Percentiles rank a stretch among this genome's conserved stretches.
phyloP scores from a whole-genome alignment of 2,113 vertebrate genomes.

The Phasianus colchicus region DNA sequence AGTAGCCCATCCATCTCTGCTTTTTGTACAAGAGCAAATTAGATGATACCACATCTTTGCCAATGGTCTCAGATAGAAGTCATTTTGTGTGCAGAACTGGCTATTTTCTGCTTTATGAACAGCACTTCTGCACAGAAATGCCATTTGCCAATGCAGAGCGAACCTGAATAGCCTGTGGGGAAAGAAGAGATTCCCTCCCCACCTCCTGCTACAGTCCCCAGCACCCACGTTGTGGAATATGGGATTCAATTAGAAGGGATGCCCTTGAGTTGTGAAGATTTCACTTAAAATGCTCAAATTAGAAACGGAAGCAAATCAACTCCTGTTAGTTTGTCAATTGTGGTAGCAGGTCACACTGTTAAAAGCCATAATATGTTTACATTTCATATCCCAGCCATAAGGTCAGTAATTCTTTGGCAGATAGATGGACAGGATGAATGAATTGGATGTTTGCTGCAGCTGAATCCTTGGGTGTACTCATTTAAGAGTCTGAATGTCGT shows the following conservation, averaged over 20 bases:
- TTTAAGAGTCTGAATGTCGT: neutral
- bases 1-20: neutral
- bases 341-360: neutral
- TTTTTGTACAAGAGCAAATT: neutral
- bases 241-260: neutral
- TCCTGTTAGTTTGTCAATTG: neutral
- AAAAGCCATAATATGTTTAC: neutral
- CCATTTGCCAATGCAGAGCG: neutral
- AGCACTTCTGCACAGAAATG: neutral
- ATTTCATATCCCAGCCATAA: neutral
- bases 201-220: neutral
- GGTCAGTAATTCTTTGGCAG: neutral
- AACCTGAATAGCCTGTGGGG: neutral
- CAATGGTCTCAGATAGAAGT: neutral
- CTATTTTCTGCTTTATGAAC: neutral
- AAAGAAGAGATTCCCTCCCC: neutral
- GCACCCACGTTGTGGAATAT: rapidly evolving
- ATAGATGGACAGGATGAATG: neutral
- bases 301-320: neutral
- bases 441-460: neutral
- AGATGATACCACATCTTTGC: neutral
- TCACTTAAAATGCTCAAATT: neutral
- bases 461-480: neutral
- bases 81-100: neutral
- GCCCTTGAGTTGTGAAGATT: neutral